Evolutionary conservation across 2,113 vertebrate species (phyloP), one percentile per base, ranked within the genome.

Genomic region (Cygnus buccinator): DNA sequence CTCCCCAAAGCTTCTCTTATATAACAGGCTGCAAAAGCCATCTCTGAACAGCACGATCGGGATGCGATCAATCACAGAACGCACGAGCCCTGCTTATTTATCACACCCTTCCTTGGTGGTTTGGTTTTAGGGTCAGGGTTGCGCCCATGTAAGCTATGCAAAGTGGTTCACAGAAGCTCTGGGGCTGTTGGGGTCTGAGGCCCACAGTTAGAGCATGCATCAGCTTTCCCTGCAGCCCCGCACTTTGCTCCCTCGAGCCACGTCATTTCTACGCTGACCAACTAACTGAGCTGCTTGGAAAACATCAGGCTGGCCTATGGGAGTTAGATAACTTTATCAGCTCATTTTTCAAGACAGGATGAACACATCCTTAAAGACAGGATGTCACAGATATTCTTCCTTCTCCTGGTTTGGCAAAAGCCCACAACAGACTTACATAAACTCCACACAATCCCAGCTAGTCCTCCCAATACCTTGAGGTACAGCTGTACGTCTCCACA

Each of bases 1-100:
- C 84, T 93, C 78, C 37, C 5, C 59, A 77, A 70, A 95, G 72
- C 76, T 67, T 93, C 79, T 88, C 96, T 97, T 96, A 97, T 26
- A 61, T 97, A 97, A 97, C 71, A 87, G 79, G 77, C 96, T 94
- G 91, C 95, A 97, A 95, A 95, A 94, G 93, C 57, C 94, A 61
- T 54, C 89, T 84, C 95, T 41, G 67, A 94, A 85, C 91, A 92
- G 89, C 22, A 6, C 21, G 78, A 95, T 83, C 70, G 83, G 94
- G 92, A 97, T 83, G 79, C 3, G 2, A 95, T 93, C 82, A 41
- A 66, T 2, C 1, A 0, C 0, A 41, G 25, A 75, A 79, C 3
- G 33, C 10, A 10, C 1, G 2, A 19, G 41, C 61, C 84, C 55
- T 84, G 71, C 70, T 39, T 76, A 87, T 28, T 37, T 61, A 95